A percentile compares a stretch with the other conserved stretches of the same genome.
phyloP scores from a whole-genome alignment of 2,888 invertebrate genomes.

The Cetonia aurata region DNA sequence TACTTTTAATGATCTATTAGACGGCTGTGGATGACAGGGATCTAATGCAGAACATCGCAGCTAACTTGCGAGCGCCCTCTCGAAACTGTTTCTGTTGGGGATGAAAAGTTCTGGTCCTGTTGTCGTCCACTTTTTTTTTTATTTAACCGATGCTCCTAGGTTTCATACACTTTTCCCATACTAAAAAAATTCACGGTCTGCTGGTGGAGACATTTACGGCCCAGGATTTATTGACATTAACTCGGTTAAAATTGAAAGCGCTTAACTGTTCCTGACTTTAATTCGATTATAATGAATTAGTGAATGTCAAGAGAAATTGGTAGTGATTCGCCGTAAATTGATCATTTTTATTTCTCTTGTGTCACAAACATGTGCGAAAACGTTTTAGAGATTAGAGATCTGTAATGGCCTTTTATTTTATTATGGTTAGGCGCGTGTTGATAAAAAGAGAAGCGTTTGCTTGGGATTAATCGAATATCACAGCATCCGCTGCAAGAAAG shows the following conservation, averaged over 20 bases:
- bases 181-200: conserved; percentile 5
- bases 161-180: not conserved
- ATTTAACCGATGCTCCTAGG: not conserved
- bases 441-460: too few relatives aligned
- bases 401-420: too few relatives aligned
- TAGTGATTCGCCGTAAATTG: not conserved
- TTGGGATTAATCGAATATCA: too few relatives aligned
- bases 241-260: conserved; percentile 7
- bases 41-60: conserved; percentile 45
- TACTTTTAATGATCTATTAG: conserved; percentile 53
- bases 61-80: conserved; percentile 9
- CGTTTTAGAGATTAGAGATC: too few relatives aligned
- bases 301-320: not conserved
- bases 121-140: conserved; percentile 7
- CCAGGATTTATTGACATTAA: conserved; percentile 12
- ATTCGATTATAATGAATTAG: conserved; percentile 9
- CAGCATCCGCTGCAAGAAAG: too few relatives aligned
- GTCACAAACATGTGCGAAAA: not conserved
- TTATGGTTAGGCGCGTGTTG: too few relatives aligned
- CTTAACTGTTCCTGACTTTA: conserved; percentile 12
- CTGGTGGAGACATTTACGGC: conserved; percentile 5
- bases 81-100: not conserved
- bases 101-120: conserved; percentile 16
- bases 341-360: not conserved
- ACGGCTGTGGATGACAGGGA: conserved; percentile 52